Evolutionary conservation across 2,113 vertebrate genomes (phyloP).

Genomic region (Onychorhynchus coronatus): DNA sequence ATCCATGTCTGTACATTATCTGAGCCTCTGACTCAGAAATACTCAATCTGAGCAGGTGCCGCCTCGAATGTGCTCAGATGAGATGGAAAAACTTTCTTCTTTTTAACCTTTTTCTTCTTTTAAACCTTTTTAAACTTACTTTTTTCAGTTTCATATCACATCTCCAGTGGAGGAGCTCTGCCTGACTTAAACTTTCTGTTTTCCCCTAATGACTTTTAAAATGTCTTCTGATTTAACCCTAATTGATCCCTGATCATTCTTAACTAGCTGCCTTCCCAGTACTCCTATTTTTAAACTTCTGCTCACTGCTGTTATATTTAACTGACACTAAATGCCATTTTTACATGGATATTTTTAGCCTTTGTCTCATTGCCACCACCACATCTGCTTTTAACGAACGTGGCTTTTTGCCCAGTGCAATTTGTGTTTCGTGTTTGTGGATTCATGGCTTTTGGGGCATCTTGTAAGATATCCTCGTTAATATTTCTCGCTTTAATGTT

Average conservation of each 20-base stretch:
- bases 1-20: neutral
- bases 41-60: neutral
- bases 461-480: neutral
- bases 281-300: neutral
- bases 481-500: neutral
- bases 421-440: neutral
- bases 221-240: neutral
- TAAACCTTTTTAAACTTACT: neutral
- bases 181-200: neutral
- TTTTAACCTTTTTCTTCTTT: no score
- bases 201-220: neutral
- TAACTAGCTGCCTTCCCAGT: neutral
- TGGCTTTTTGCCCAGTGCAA: constrained; percentile 17
- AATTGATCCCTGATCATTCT: neutral
- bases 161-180: neutral
- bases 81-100: neutral
- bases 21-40: neutral
- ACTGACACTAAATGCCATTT: neutral
- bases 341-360: neutral
- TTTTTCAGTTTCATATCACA: neutral
- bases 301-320: neutral
- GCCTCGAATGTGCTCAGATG: neutral
- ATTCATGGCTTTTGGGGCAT: neutral
- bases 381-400: constrained; percentile 13
- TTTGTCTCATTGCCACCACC: neutral